Evolutionary conservation across 1,140 invertebrate species (phyloP), one percentile per base, ranked within the genome.

Genomic region (Scaptodrosophila lebanonensis): DNA sequence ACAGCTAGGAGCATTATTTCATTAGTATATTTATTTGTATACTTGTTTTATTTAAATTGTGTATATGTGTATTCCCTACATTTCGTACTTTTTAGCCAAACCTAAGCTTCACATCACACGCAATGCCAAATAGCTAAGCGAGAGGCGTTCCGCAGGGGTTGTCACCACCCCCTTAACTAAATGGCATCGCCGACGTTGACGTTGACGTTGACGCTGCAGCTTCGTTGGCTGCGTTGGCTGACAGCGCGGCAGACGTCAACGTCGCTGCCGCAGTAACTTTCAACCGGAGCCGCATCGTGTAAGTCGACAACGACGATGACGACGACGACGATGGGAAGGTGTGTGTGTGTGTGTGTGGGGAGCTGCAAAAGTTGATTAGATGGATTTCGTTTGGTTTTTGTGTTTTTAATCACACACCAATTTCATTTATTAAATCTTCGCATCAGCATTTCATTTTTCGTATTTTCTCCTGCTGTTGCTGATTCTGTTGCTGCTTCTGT

Each of bases 391-490:
- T 85, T 85, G 83, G 83, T 86, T 86, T 86, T 86, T 85, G 83
- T 86, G 84, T 86, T 86, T 86, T 86, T 86, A 86, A 86, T 86
- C 84, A 86, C 84, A 86, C 84, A 86, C 84, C 84, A 85, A 85
- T 85, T 85, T 85, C 83, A 85, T 85, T 86, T 86, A 86, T 86
- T 86, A 85, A 86, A 86, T 86, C 84, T 85, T 85, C 77, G 83
- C 83, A 86, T 85, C 84, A 86, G 84, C 83, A 85, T 77, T 83
- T 83, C 75, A 82, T 82, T 82, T 82, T 59, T 76, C 71, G 57
- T 65, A 73, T 66, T 79, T 54, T 65, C 69, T 58, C 30, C 47
- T 39, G 32, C 20, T 58, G 11, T 45, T 13, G n/a, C 35, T 36
- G 25, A 29, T 39, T 16, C 44, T 36, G 7, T n/a, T 27, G 27